Percentiles rank a stretch among this genome's conserved stretches.
Conservation (phyloP, 2,113 vertebrate species). For the Perca fluviatilis region DNA sequence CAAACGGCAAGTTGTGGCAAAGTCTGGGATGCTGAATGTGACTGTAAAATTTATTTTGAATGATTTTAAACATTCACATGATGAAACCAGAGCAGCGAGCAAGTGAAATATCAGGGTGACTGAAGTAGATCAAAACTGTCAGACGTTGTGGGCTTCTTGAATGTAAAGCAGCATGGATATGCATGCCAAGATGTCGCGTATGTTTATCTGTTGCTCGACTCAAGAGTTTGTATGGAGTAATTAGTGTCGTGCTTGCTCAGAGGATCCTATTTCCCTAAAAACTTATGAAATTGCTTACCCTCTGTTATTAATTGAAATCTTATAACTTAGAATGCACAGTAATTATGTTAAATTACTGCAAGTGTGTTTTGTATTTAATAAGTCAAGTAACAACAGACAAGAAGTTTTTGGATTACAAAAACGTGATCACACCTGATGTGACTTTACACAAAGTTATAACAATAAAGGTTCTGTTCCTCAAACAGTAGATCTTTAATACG, state of each 20-base stretch:
- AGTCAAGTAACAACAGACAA: not conserved
- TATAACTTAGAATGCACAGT: slow-evolving; percentile 28
- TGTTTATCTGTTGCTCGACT: slow-evolving; percentile 35
- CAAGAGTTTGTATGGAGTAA: slow-evolving; percentile 13
- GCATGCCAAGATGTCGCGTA: slow-evolving; percentile 25
- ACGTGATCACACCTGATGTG: not conserved
- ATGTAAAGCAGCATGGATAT: not conserved
- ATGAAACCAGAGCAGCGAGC: slow-evolving; percentile 41
- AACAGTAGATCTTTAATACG: not conserved
- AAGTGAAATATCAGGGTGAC: slow-evolving; percentile 39
- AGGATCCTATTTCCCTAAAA: slow-evolving; percentile 22
- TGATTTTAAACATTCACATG: slow-evolving; percentile 27
- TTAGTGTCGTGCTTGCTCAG: slow-evolving; percentile 21
- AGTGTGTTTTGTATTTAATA: slow-evolving; percentile 8
- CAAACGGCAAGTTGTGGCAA: slow-evolving; percentile 32
- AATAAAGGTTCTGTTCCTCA: not conserved
- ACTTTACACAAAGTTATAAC: not conserved
- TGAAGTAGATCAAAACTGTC: slow-evolving; percentile 43
- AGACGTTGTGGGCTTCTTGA: slow-evolving; percentile 2
- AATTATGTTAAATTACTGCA: slow-evolving; percentile 45
- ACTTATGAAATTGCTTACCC: slow-evolving; percentile 10
- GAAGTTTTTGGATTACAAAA: not conserved
- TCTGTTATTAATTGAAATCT: slow-evolving; percentile 41
- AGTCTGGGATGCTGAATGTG: slow-evolving; percentile 25
- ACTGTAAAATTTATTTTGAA: slow-evolving; percentile 30